Evolutionary conservation across 2,113 vertebrate species (phyloP), one percentile per base, ranked within the genome.

Genomic region (Motacilla alba): DNA sequence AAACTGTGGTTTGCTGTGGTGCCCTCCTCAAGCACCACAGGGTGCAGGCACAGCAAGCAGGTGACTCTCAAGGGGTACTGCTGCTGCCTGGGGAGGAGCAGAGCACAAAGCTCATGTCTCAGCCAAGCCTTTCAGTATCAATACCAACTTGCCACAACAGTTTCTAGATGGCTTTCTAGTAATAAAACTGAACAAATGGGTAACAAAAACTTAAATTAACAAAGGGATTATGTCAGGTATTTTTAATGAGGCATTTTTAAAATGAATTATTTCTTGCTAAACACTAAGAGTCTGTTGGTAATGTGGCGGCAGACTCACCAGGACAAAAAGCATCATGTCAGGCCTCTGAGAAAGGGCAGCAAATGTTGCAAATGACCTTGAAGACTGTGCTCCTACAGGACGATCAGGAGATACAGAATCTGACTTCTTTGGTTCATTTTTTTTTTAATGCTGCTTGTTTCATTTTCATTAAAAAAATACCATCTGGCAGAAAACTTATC

Each of bases 401-500:
- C 55, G 21, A 93, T 75, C 58, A 83, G 41, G 23, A 86, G 72
- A 74, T 52, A 77, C 0, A 31, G 21, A 75, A 77, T 35, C 63
- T 67, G 37, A 75, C 35, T 69, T 86, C 33, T 35, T 78, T 22
- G 11, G 10, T 22, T 35, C 17, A 0, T 21, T 14, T 49, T 47
- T 13, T 56, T 67, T 64, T 7, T 33, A 73, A 59, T 43, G 43
- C 15, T 80, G 7, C 15, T 66, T 92, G 55, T 87, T 91, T 91
- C 9, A 9, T 80, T 95, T 93, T 60, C 59, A 90, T 76, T 82
- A 83, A 89, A 83, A 89, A 93, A 82, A 93, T 35, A 83, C 78
- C 75, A 92, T 86, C 94, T 93, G 93, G 63, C 67, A 95, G 67
- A 76, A 96, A 80, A 62, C 55, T 73, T 74, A 64, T 66, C 75